Conservation (phyloP, 2,797 vertebrate species). For the Chaetophractus vellerosus region DNA sequence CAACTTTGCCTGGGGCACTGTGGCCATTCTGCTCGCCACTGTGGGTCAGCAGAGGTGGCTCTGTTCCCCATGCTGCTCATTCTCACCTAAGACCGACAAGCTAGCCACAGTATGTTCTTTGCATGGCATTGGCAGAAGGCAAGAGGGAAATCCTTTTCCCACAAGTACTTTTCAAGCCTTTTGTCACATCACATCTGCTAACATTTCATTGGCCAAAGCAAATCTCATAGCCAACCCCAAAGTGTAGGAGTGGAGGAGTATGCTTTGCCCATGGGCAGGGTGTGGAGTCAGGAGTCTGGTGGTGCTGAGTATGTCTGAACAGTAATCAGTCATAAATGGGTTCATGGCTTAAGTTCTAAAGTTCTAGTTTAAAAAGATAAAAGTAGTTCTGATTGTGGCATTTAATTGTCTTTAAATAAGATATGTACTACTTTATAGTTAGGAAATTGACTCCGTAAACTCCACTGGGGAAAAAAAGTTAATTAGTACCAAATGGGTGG, state of each 20-base stretch:
- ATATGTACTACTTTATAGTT: background rate
- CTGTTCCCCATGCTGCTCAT: background rate
- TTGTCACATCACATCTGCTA: too few relatives aligned
- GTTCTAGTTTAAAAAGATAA: background rate
- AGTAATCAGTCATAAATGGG: too few relatives aligned
- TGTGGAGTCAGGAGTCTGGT: background rate
- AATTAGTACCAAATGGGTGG: background rate
- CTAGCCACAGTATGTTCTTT: background rate
- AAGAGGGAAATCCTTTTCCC: background rate
- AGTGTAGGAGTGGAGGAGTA: background rate
- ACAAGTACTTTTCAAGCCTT: too few relatives aligned
- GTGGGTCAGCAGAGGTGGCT: background rate
- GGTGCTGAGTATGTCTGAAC: background rate
- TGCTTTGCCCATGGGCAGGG: too few relatives aligned
- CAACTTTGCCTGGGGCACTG: background rate
- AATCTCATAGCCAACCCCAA: background rate
- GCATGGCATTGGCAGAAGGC: background rate
- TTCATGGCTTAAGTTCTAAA: background rate
- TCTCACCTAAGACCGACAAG: background rate
- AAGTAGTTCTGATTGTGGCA: background rate
- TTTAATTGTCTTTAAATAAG: background rate
- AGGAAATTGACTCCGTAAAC: background rate
- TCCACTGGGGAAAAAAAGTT: background rate
- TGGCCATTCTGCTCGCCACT: too few relatives aligned
- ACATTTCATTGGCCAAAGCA: background rate